Base-by-base conservation (phyloP, 1,140 invertebrate genomes). In the Psilanteris sp. region DNA sequence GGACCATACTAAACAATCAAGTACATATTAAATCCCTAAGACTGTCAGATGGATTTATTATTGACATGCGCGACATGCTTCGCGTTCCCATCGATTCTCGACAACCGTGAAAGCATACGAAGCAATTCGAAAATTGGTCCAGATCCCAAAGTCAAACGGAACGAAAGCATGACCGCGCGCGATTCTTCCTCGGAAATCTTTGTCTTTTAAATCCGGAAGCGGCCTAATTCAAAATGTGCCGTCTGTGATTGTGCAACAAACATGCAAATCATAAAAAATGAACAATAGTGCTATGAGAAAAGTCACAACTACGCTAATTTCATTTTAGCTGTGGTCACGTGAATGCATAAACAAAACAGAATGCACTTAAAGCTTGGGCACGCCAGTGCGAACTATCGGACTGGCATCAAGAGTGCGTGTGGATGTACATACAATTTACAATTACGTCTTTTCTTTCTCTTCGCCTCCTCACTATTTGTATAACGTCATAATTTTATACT, bases 231-330 rank as follows among this genome's bases (percentile, higher is more conserved):
- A 59, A 55, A 66, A 76, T 76, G 73, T 76, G 73, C 73, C 64
- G 64, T 76, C 57, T 76, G 72, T 70, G 72, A 70, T 76, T 76
- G 18, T 20, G 72, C 72, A 76, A 59, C 72, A 48, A 68, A 64
- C 57, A 64, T 68, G 64, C 72, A 50, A 61, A 71, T 75, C 72
- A 68, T 64, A 62, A 70, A 15, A 68, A 76, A 29, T 70, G 50
- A 68, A 76, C 57, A 76, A 76, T 76, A 76, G 72, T 76, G 72
- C 64, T 76, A 76, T 75, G 62, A 55, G 43, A 64, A 68, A 75
- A 24, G 48, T 55, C 55, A 68, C 72, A 37, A 61, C 34, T 46
- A 46, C 43, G 62, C 55, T 75, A 75, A 75, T 52, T 62, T 68
- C 16, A 34, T 32, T 48, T 73, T 73, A 68, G 55, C 31, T 22